Evolutionary conservation across 2,888 invertebrate species (phyloP).

Genomic region (Serripes groenlandicus): DNA sequence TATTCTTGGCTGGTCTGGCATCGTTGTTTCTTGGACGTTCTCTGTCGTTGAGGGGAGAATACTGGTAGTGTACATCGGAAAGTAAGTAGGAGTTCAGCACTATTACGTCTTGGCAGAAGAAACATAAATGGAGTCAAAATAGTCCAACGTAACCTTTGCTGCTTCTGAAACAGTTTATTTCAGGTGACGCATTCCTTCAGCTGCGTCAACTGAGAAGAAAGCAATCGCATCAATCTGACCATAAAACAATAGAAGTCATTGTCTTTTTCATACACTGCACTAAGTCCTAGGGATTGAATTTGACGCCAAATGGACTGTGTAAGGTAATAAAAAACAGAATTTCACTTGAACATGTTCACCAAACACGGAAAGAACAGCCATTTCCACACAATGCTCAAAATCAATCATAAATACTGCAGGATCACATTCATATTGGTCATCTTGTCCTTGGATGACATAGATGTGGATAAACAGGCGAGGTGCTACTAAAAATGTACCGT

Average conservation of each 20-base stretch:
- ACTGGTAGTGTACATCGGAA: neutral
- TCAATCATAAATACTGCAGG: neutral
- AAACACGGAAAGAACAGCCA: neutral
- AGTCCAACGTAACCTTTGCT: constrained; percentile 7
- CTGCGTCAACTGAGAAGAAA: constrained; percentile 11
- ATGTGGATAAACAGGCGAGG: neutral
- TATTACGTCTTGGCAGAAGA: neutral
- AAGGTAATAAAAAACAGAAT: constrained; percentile 14
- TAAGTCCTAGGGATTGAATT: constrained; percentile 22
- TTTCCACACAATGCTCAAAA: neutral
- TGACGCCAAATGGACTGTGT: constrained; percentile 21
- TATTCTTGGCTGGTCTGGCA: neutral
- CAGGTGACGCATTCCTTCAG: constrained; percentile 4
- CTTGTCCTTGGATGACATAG: neutral
- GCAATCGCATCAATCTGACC: constrained; percentile 17
- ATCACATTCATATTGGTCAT: neutral
- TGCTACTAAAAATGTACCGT: constrained; percentile 6
- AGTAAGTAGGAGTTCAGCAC: neutral
- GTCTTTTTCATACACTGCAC: neutral
- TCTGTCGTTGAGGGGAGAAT: neutral
- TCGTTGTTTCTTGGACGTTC: neutral
- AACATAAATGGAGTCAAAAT: constrained; percentile 16
- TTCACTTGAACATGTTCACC: constrained; percentile 10
- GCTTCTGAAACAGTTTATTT: constrained; percentile 4
- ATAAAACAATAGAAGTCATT: constrained; percentile 7